These are phyloP conservation scores for Alouatta palliata DNA, from an alignment of 2,113 vertebrate genomes.

Conservation along the genomic window DNA sequence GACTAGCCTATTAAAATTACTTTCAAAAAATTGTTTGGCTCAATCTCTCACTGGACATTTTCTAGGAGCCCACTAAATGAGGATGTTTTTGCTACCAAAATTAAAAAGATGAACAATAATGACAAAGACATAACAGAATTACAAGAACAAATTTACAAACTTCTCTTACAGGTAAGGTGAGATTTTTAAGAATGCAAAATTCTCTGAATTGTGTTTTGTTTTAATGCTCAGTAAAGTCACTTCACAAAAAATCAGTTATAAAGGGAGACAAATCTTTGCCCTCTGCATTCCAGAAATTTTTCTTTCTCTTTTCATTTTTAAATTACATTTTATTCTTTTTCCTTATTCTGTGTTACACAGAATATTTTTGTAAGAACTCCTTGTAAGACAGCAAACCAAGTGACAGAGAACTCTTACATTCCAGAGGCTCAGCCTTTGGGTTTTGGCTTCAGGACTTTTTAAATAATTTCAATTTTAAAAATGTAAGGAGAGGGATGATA, in stretches of 20 bases:
- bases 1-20: background rate
- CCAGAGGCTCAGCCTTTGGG: background rate
- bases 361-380: background rate
- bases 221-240: background rate
- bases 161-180: constrained; percentile 91
- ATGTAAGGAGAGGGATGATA: background rate
- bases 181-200: background rate
- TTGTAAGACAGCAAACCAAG: background rate
- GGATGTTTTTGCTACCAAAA: constrained; percentile 90
- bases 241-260: background rate
- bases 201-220: background rate
- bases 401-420: background rate
- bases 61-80: constrained; percentile 92
- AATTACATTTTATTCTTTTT: background rate
- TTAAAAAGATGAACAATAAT: constrained; percentile 79
- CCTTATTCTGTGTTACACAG: background rate
- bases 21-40: background rate
- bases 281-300: background rate
- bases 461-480: background rate
- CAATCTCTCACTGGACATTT: constrained; percentile 49
- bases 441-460: background rate
- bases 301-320: background rate
- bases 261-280: background rate
- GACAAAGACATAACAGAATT: constrained; percentile 90
- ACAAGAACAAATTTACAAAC: constrained; percentile 93